Evolutionary conservation across 2,797 vertebrate species (phyloP), one percentile per base, ranked within the genome.

Genomic region (Nannoperca australis): DNA sequence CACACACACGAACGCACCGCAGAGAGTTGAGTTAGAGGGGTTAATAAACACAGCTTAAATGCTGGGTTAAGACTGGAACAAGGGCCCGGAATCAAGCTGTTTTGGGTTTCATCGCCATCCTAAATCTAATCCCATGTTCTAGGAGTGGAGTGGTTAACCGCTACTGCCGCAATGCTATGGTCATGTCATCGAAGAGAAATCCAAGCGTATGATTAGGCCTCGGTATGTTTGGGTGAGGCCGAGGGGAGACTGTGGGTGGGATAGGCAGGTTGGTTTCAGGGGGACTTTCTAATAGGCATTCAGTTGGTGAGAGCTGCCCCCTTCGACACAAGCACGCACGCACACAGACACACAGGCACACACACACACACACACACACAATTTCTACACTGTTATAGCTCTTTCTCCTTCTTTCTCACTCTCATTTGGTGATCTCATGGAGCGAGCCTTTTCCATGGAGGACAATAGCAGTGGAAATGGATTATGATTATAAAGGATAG

Each of bases 391-490:
- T 79, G 63, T 83, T 81, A 65, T 74, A 72, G 60, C 60, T 88
- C 76, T 78, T 69, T 85, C 81, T 76, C 73, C 36, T 47, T 82
- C 34, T 63, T 20, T 42, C 54, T 76, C 85, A 70, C 81, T 79
- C 87, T 88, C 89, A 85, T 94, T 92, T 93, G 89, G 86, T 68
- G 84, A 85, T 90, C 79, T 87, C 87, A 73, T 88, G 91, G 91
- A 86, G 92, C 15, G 86, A 87, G 86, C 74, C 82, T 87, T 90
- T 88, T 92, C 89, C 83, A 85, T 84, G 81, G 91, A 93, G 92
- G 85, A 91, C 89, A 92, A 91, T 85, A 87, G 90, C 92, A 81
- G 90, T 93, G 91, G 91, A 93, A 94, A 94, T 94, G 87, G 92
- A 93, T 94, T 93, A 91, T 89, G 86, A 92, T 93, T 91, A 88